Evolutionary conservation across 2,888 invertebrate species (phyloP), one percentile per base, ranked within the genome.

Genomic region (Xylophagus ater): DNA sequence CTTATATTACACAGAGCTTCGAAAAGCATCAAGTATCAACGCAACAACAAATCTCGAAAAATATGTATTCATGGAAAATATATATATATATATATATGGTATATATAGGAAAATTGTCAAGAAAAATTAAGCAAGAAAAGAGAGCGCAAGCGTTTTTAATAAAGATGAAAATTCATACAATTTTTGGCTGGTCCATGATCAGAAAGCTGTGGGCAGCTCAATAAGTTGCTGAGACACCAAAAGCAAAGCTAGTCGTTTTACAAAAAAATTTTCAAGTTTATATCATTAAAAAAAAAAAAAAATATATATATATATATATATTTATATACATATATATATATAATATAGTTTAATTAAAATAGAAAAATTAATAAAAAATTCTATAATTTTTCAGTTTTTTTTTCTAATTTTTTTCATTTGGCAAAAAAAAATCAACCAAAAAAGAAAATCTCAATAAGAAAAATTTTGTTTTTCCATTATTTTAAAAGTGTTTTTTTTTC

Each of bases 191-290:
- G 60, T 61, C 60, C 61, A 60, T 58, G 59, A 57, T 53, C 59
- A 52, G 55, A 60, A 58, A 56, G 57, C 58, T 57, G 54, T 52
- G 51, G 54, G 53, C 39, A 48, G 60, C 61, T 57, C 62, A 62
- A 61, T 61, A 60, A 60, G 62, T 62, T 60, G 60, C 58, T 59
- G 59, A 60, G 61, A 56, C 57, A 61, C 60, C 59, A 58, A 55
- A 61, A 58, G 61, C 54, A 52, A 58, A 61, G 61, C 60, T 61
- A 44, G 48, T 50, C 43, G 49, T 49, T 47, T 45, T 46, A 39
- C 43, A 43, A 45, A n/a, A n/a, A n/a, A n/a, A n/a, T n/a, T 41
- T 48, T 42, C 44, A 44, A 46, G 46, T 43, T 45, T 40, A 46
- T 46, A 42, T 36, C 42, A 38, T 40, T 31, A 18, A 43, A 42